Evolutionary conservation across 1,140 invertebrate species (phyloP).

Genomic region (Metopolophium dirhodum): DNA sequence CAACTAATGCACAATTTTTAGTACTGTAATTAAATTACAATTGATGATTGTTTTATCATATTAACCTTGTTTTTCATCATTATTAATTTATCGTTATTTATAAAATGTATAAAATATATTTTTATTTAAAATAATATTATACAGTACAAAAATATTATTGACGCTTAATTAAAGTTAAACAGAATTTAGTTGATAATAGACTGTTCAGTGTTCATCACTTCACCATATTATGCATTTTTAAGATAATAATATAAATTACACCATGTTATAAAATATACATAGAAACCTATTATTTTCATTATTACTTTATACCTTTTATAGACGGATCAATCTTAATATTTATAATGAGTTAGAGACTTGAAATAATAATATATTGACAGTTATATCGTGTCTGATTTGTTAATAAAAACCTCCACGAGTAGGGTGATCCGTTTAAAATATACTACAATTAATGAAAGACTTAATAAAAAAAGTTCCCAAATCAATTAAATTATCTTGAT

Average conservation of each 20-base stretch:
- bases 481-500: not conserved
- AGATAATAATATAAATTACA: too few relatives aligned
- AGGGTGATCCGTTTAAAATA: not conserved
- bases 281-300: not conserved
- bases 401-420: not conserved
- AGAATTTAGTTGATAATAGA: not conserved
- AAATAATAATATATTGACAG: not conserved
- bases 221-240: too few relatives aligned
- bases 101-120: not conserved
- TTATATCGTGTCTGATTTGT: not conserved
- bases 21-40: not conserved
- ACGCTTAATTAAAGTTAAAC: not conserved
- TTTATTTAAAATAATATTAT: not conserved
- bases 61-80: conserved; percentile 23
- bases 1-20: not conserved
- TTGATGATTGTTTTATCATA: conserved; percentile 14
- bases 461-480: not conserved
- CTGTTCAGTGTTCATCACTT: too few relatives aligned
- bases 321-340: not conserved
- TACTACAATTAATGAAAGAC: not conserved
- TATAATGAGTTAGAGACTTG: not conserved
- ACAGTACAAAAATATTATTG: not conserved
- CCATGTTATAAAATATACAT: not conserved
- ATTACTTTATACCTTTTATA: not conserved
- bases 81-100: not conserved